Evolutionary conservation across 92 coral and sea anemone genomes (phyloP).

Genomic region (Plumapathes pennacea): DNA sequence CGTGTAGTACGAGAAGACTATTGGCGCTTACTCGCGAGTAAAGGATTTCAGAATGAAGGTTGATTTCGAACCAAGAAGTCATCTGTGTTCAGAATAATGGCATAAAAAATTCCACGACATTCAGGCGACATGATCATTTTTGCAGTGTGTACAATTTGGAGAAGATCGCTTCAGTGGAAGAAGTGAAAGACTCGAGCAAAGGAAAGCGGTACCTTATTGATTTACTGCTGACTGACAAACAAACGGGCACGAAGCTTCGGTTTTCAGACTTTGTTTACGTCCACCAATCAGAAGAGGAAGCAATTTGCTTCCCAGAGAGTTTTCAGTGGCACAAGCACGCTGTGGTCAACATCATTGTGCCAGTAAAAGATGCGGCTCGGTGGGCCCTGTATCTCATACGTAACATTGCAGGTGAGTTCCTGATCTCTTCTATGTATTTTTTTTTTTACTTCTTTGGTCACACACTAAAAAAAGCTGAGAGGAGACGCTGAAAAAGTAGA

Average conservation of each 20-base stretch:
- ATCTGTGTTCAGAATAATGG: too few species aligned
- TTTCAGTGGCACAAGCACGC: constrained; percentile 76
- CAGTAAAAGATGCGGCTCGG: constrained; percentile 78
- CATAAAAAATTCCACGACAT: too few species aligned
- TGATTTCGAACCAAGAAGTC: too few species aligned
- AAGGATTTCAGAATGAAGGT: too few species aligned
- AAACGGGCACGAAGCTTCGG: constrained; percentile 31
- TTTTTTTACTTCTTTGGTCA: background rate
- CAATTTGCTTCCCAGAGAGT: constrained; percentile 72
- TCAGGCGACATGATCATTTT: too few species aligned
- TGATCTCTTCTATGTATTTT: background rate
- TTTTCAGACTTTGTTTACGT: constrained; percentile 81
- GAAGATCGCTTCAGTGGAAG: constrained; percentile 60
- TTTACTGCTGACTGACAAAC: constrained; percentile 50
- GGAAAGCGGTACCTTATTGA: constrained; percentile 88
- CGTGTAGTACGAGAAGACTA: too few species aligned
- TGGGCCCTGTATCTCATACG: constrained; percentile 89
- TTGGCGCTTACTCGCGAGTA: too few species aligned
- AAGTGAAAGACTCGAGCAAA: constrained; percentile 55
- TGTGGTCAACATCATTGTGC: constrained; percentile 82
- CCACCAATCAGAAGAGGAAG: constrained; percentile 29
- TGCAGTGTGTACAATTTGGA: constrained; percentile 32
- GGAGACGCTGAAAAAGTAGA: background rate
- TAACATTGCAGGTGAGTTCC: constrained; percentile 84
- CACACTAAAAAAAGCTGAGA: background rate